A percentile compares a stretch with the other conserved stretches of the same genome.
phyloP scores from a whole-genome alignment of 2,113 vertebrate species.

The Anoura caudifer region DNA sequence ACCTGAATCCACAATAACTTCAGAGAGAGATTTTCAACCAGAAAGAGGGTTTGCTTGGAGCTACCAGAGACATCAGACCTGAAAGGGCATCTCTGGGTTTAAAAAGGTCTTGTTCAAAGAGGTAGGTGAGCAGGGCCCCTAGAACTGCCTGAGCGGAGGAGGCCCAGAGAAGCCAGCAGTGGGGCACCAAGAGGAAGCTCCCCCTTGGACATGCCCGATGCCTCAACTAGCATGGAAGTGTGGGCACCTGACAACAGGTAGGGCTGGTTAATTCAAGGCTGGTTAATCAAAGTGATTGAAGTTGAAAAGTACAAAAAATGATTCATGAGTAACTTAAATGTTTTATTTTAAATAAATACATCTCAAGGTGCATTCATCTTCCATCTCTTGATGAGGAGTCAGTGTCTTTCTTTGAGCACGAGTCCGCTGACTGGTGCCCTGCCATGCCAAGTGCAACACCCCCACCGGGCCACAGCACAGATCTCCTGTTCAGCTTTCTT shows the following conservation, averaged over 20 bases:
- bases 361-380: background rate
- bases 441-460: accelerated
- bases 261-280: background rate
- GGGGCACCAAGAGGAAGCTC: accelerated
- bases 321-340: background rate
- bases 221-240: background rate
- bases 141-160: background rate
- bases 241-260: background rate
- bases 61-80: background rate
- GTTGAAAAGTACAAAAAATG: background rate
- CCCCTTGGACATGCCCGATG: background rate
- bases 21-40: background rate
- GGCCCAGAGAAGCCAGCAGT: background rate
- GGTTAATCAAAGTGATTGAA: background rate
- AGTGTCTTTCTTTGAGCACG: background rate
- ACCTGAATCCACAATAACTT: background rate
- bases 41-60: background rate
- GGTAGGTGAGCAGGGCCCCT: accelerated
- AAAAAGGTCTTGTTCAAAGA: background rate
- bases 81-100: background rate
- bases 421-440: background rate
- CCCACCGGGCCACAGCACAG: background rate
- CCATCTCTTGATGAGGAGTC: background rate
- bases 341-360: background rate
- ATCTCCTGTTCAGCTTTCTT: background rate